These are phyloP conservation scores for Ectropis crepuscularia DNA, from an alignment of 2,888 invertebrate genomes.

Conservation along the genomic window DNA sequence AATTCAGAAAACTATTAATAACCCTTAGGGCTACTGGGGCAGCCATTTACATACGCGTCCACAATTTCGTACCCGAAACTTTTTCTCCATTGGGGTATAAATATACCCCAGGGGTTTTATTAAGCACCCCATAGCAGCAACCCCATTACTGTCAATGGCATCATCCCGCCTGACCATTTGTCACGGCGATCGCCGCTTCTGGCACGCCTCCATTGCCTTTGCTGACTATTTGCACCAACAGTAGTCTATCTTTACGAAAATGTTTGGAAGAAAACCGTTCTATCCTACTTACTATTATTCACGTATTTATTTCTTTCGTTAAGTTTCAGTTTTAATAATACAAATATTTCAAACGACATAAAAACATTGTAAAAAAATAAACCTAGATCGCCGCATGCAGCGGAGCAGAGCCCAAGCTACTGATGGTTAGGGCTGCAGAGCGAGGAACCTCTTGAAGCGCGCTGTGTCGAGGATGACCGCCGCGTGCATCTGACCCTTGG, in stretches of 20 bases:
- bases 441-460: no score
- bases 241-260: neutral
- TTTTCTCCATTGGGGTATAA: conserved; percentile 31
- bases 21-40: conserved; percentile 1
- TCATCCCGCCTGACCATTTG: conserved; percentile 66
- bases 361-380: no score
- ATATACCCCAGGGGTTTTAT: conserved; percentile 46
- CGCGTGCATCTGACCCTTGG: no score
- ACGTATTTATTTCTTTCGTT: no score
- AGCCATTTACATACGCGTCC: conserved; percentile 21
- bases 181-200: conserved; percentile 53
- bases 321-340: no score
- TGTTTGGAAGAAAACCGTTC: no score
- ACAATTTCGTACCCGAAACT: conserved; percentile 25
- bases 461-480: no score
- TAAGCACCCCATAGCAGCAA: conserved; percentile 45
- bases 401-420: no score
- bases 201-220: conserved; percentile 61
- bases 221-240: conserved; percentile 20
- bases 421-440: no score
- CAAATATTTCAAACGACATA: no score
- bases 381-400: no score
- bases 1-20: conserved; percentile 18
- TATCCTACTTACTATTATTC: no score
- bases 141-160: conserved; percentile 66